Evolutionary conservation across 2,888 invertebrate species (phyloP), one percentile per base, ranked within the genome.

Genomic region (Acanthacorydalis orientalis): DNA sequence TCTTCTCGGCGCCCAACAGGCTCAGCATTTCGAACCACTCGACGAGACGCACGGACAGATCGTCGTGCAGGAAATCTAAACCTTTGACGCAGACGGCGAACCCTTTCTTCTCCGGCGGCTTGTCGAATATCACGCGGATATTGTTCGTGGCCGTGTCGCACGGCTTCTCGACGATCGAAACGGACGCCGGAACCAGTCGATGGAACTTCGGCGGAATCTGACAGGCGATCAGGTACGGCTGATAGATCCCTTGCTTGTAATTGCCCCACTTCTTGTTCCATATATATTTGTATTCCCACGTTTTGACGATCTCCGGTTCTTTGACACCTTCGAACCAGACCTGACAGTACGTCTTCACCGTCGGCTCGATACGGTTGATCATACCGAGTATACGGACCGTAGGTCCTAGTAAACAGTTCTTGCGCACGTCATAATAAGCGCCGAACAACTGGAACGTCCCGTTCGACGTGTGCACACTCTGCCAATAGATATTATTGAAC

Each of bases 211-310:
- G 75, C 0, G 92, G 91, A 55, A 92, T 75, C 60, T 86, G 83
- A 65, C 92, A 92, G 15, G 90, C 88, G 53, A 88, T 80, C 55
- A 92, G 72, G 63, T 89, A 92, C 0, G 92, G 91, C 67, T 92
- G 91, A 63, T 89, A 86, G 53, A 90, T 83, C 46, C 83, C 83
- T 64, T 90, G 86, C 61, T 86, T 84, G 68, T 89, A 89, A 67
- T 91, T 91, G 50, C 91, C 91, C 92, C 91, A 92, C 65, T 89
- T 89, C 57, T 81, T 80, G 64, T 88, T 86, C 92, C 92, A 92
- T 56, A 91, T 86, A 64, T 91, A 91, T 63, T 90, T 90, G 69
- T 91, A 91, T 65, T 90, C 90, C 55, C 87, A 78, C 15, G 80
- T 83, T 60, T 84, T 82, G 12, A 85, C 79, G 31, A 87, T 75